Base-by-base conservation (phyloP, 2,113 vertebrate species). In the Scatophagus argus region DNA sequence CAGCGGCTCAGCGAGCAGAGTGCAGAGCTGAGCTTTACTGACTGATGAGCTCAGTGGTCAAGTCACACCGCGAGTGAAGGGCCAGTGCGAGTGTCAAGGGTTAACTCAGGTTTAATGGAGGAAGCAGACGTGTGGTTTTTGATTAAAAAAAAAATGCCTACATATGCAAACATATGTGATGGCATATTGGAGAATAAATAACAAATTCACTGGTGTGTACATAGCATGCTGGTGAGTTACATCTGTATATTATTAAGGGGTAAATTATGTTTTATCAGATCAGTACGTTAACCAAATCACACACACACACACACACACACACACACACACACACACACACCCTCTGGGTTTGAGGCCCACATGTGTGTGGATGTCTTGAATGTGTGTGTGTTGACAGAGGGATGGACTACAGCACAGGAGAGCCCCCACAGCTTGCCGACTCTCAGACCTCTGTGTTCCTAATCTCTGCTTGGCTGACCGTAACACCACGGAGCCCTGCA, bases 401-500 rank as follows among this genome's bases (percentile, higher is more conserved):
- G 67, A 66, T 44, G 36, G 14, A 16, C 21, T 34, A 13, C n/a
- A 39, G 34, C 21, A 51, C 17, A 19, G 44, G 1, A 23, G 6
- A 46, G 43, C 25, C 34, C 77, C 74, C 25, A 32, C 32, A 56
- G 47, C 17, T 38, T 13, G 11, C 44, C 71, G 38, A 79, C 38
- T 38, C 19, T 2, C 56, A 34, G 47, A 74, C 62, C 43, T 55
- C 55, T 63, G 17, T 51, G 51, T 12, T 46, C 31, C 11, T 58
- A 25, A 54, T 74, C 64, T 74, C 16, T 63, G 69, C n/a, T n/a
- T 11, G 10, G 36, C 51, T 64, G 70, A 27, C 70, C 79, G 70
- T 34, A 58, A 59, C 38, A 63, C 23, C 17, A 47, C 23, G 1
- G 39, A 9, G 23, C 23, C 60, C 80, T 44, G 54, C 27, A 77